phyloP scores from a whole-genome alignment of 2,113 vertebrate species.

The Sporophila hypoxantha region DNA sequence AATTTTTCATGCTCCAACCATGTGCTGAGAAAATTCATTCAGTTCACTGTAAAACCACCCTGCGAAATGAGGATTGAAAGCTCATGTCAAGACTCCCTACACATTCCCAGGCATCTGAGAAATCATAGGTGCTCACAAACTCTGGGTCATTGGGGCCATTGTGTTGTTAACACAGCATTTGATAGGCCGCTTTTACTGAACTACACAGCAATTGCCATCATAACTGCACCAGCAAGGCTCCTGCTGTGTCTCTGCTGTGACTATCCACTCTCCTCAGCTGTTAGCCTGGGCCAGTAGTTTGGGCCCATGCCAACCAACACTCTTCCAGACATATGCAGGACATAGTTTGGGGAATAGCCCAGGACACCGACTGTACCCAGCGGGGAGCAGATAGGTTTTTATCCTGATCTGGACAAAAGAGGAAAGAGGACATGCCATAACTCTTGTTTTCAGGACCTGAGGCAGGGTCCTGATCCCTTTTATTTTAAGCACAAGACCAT shows the following conservation, averaged over 20 bases:
- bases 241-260: background rate
- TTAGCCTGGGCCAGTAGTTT: background rate
- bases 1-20: background rate
- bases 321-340: background rate
- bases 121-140: background rate
- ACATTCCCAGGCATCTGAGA: background rate
- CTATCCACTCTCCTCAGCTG: background rate
- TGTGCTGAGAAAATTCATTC: background rate
- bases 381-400: background rate
- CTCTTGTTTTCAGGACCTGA: background rate
- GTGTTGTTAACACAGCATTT: background rate
- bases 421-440: rapidly evolving
- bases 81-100: background rate
- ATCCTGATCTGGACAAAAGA: background rate
- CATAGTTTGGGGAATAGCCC: background rate
- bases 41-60: background rate
- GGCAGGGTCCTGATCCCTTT: background rate
- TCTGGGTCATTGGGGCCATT: rapidly evolving
- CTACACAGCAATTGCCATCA: background rate
- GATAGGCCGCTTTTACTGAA: background rate
- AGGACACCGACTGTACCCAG: background rate
- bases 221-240: background rate
- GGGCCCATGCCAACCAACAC: background rate
- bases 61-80: background rate
- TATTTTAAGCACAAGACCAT: background rate